phyloP scores from a whole-genome alignment of 1,140 invertebrate species.

The Catajapyx aquilonaris region DNA sequence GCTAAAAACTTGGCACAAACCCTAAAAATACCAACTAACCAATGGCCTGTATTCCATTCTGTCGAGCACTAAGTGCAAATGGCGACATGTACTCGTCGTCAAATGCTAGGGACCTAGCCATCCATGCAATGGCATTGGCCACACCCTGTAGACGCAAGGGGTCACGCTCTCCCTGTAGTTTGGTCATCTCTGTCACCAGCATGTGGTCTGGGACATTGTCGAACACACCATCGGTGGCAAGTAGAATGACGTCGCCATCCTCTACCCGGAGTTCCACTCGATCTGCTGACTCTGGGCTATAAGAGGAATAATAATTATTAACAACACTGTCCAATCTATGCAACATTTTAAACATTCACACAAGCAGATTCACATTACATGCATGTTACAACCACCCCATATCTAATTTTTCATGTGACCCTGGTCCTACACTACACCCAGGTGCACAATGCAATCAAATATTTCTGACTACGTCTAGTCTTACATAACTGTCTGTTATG shows the following conservation, averaged over 20 bases:
- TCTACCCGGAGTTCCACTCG: conserved; percentile 75
- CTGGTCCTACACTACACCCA: no score
- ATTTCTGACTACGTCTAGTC: no score
- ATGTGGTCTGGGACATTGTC: conserved; percentile 88
- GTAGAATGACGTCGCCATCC: conserved; percentile 83
- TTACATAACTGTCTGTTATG: no score
- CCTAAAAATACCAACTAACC: conserved; percentile 41
- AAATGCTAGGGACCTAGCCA: conserved; percentile 78
- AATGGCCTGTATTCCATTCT: conserved; percentile 79
- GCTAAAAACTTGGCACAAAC: no score
- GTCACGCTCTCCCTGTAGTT: conserved; percentile 44
- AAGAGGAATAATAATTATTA: conserved; percentile 12
- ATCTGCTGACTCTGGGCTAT: conserved; percentile 72
- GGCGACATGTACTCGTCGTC: conserved; percentile 89
- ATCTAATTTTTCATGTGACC: no score
- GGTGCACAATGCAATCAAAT: no score
- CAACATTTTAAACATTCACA: no score
- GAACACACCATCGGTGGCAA: conserved; percentile 94
- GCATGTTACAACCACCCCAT: no score
- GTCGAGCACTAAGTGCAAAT: conserved; percentile 74
- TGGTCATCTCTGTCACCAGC: conserved; percentile 55
- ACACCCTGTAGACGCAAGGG: conserved; percentile 58
- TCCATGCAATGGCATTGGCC: conserved; percentile 83
- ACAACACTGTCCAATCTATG: no score
- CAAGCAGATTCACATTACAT: no score